phyloP scores from a whole-genome alignment of 2,888 invertebrate genomes.

The Nezara viridula region DNA sequence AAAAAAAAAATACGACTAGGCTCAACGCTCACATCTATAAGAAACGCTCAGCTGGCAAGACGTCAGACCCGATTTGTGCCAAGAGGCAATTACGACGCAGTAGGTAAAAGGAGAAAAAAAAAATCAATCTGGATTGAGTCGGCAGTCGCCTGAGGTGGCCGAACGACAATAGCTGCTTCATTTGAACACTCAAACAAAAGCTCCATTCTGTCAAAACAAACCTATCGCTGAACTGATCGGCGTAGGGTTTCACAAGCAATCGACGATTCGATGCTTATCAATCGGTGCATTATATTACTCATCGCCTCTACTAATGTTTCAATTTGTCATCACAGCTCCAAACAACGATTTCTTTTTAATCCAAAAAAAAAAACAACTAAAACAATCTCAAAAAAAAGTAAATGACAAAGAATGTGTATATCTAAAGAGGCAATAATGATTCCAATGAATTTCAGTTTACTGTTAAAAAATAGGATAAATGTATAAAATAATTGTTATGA shows the following conservation, averaged over 20 bases:
- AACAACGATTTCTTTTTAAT: no score
- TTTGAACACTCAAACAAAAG: not conserved
- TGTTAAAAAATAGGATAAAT: no score
- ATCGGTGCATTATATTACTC: not conserved
- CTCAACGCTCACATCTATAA: not conserved
- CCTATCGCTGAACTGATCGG: not conserved
- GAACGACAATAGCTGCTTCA: not conserved
- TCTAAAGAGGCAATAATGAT: no score
- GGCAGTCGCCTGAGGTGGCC: not conserved
- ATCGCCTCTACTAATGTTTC: not conserved
- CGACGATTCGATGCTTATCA: not conserved
- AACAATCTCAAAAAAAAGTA: no score
- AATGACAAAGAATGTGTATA: no score
- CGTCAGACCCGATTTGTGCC: not conserved
- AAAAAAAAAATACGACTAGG: not conserved
- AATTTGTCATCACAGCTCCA: not conserved
- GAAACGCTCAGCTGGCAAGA: not conserved
- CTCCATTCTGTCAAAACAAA: slow-evolving; percentile 1
- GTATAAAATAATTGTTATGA: no score
- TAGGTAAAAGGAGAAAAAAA: not conserved
- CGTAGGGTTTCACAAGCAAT: not conserved
- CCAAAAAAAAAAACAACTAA: no score
- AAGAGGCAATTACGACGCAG: not conserved
- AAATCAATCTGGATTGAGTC: not conserved
- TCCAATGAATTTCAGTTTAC: no score